phyloP scores from a whole-genome alignment of 1,140 invertebrate genomes.

The Drosophila kurseongensis region DNA sequence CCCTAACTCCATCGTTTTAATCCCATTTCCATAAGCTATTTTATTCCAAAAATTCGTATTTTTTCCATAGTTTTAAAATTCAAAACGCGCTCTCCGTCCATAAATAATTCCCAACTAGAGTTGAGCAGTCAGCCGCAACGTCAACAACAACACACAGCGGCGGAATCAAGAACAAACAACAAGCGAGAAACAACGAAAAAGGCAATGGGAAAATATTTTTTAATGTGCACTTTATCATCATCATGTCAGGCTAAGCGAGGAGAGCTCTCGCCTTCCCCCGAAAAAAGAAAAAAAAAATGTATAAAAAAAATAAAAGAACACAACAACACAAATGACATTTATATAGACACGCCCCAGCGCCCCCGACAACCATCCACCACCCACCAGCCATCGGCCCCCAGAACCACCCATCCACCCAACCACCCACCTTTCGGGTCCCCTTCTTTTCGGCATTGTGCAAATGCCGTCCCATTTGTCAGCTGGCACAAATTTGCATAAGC shows the following conservation, averaged over 20 bases:
- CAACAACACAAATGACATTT: constrained; percentile 73
- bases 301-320: constrained; percentile 8
- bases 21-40: background rate
- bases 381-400: background rate
- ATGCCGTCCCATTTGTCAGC: constrained; percentile 81
- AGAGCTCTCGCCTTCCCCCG: constrained; percentile 5
- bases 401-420: background rate
- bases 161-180: constrained; percentile 25
- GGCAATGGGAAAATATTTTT: constrained; percentile 73
- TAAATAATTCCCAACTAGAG: constrained; percentile 59
- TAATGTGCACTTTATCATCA: constrained; percentile 80
- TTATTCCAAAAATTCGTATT: constrained; percentile 3
- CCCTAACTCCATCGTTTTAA: constrained; percentile 6
- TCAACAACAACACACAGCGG: constrained; percentile 7
- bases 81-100: constrained; percentile 53
- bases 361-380: constrained; percentile 10
- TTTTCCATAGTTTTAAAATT: constrained; percentile 45
- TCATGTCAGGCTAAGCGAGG: constrained; percentile 73
- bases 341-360: constrained; percentile 73
- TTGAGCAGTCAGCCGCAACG: constrained; percentile 26
- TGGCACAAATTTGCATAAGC: constrained; percentile 81
- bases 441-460: constrained; percentile 67
- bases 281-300: constrained; percentile 19
- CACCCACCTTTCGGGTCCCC: background rate
- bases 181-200: constrained; percentile 48